Base-by-base conservation (phyloP, 2,797 vertebrate species). In the Liparis tanakae region DNA sequence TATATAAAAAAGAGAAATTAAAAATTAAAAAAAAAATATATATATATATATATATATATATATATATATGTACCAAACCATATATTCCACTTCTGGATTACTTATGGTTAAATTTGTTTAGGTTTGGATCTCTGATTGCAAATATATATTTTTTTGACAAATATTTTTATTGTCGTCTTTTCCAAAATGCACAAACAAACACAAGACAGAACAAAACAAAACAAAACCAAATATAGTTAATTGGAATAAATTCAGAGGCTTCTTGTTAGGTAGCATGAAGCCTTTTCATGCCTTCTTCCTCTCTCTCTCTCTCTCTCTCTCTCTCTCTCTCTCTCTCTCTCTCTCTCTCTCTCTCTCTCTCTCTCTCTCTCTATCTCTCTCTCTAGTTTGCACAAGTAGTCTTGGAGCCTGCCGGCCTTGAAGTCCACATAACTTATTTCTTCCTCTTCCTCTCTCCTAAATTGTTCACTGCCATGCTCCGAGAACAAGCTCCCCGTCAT, bases 401-500 rank as follows among this genome's bases (percentile, higher is more conserved):
- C 58, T 64, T 56, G 39, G 79, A 80, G 72, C 74, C 78, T 69
- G 68, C 78, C 72, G 77, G 81, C 81, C 80, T 82, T 65, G 55
- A 84, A 86, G 86, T 76, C 84, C 87, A 77, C 83, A 72, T 55
- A 17, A 46, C 15, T 44, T 41, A 25, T 34, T 33, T 44, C 74
- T 76, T 17, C 46, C 48, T 66, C 39, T 74, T 14, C 46, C 54
- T 66, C 44, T 41, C 20, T 72, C 41, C 4, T 74, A 82, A 73
- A 83, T 79, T 73, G 61, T 83, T 81, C 76, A 70, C 72, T 58
- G 59, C 76, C 74, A n/a, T 82, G 83, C 84, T 78, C 41, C 1
- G 56, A 88, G 77, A 90, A 76, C 80, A 79, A 72, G 73, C 76
- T 76, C 70, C 20, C 63, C 81, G 80, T 90, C 87, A 90, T 87